phyloP scores from a whole-genome alignment of 1,140 invertebrate genomes.

The Drosophila littoralis region DNA sequence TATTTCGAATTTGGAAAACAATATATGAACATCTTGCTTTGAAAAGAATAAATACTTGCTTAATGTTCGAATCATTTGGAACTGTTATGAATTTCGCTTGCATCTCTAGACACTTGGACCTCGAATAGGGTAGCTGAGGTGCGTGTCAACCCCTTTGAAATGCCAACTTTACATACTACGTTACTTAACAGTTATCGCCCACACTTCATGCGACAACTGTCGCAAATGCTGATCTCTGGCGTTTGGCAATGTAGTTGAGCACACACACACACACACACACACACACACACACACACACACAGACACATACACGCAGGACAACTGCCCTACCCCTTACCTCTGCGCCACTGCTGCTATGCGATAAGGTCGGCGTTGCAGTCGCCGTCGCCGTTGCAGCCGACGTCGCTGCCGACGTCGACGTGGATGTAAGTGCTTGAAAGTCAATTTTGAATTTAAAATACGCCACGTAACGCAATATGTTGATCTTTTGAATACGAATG shows the following conservation, averaged over 20 bases:
- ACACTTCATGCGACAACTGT: not conserved
- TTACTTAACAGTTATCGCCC: not conserved
- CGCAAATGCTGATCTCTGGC: too few species aligned
- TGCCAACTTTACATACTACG: not conserved
- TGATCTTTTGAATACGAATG: slow-evolving; percentile 83
- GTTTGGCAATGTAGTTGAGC: too few species aligned
- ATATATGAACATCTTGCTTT: too few species aligned
- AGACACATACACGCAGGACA: too few species aligned
- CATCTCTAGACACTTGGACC: not conserved
- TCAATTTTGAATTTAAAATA: slow-evolving; percentile 83
- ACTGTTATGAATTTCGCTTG: not conserved
- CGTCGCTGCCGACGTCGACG: slow-evolving; percentile 7
- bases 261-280: too few species aligned
- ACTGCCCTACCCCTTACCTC: too few species aligned
- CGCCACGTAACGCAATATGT: slow-evolving; percentile 82
- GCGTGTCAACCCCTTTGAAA: not conserved
- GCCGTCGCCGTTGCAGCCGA: not conserved
- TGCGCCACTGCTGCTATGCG: slow-evolving; percentile 14
- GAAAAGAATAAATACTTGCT: not conserved
- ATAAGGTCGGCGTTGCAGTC: slow-evolving; percentile 27
- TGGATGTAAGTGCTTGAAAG: slow-evolving; percentile 76
- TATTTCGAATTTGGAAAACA: too few species aligned
- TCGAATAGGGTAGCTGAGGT: not conserved
- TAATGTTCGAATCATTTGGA: too few species aligned
- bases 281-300: too few species aligned